Percentiles rank a stretch among this genome's conserved stretches.
phyloP scores from a whole-genome alignment of 2,113 vertebrate species.

The Podiceps cristatus region DNA sequence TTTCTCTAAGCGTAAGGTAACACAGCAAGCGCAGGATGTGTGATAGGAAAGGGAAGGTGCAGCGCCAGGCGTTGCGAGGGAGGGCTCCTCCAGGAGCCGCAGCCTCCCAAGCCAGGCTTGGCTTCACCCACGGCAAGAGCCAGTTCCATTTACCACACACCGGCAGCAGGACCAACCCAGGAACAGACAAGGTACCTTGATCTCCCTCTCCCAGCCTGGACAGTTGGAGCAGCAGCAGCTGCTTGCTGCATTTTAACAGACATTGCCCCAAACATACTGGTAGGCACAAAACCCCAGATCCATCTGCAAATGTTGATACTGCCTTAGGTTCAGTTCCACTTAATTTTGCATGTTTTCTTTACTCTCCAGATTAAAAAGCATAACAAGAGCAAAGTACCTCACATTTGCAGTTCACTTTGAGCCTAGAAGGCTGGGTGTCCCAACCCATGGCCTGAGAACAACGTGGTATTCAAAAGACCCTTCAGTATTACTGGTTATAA shows the following conservation, averaged over 20 bases:
- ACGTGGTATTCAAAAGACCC: background rate
- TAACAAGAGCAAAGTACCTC: background rate
- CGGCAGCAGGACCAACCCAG: background rate
- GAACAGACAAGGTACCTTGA: background rate
- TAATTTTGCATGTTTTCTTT: background rate
- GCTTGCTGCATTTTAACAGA: background rate
- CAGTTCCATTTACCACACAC: background rate
- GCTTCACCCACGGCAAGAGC: background rate
- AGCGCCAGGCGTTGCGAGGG: rapidly evolving
- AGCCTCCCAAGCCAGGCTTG: background rate
- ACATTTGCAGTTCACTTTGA: background rate
- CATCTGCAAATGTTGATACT: background rate
- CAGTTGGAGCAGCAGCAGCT: background rate
- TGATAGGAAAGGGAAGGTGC: background rate
- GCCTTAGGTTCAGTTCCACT: background rate
- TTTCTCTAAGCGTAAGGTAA: rapidly evolving
- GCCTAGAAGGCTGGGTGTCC: background rate
- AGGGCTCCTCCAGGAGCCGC: background rate
- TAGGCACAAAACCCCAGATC: background rate
- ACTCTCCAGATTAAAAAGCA: background rate
- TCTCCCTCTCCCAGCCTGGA: background rate
- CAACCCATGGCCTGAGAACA: background rate
- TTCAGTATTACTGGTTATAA: background rate
- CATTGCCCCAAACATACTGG: background rate
- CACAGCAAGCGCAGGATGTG: background rate